Conservation (phyloP, 2,888 invertebrate species). For the Cephus sareptanus region DNA sequence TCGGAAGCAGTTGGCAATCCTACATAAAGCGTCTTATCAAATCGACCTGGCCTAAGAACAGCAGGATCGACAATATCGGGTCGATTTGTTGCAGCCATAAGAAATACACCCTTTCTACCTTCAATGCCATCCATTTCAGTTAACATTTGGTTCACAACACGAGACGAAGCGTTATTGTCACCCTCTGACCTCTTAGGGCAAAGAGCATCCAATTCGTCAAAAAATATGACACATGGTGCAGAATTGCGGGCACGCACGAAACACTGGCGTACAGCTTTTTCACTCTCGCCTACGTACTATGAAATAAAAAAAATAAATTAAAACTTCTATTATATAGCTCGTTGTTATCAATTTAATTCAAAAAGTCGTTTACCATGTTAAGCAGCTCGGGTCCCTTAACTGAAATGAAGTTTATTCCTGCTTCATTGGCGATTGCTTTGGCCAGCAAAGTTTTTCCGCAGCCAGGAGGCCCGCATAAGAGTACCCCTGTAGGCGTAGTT, state of each 20-base stretch:
- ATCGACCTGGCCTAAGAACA: conserved; percentile 87
- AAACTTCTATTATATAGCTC: background rate
- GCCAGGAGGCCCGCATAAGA: conserved; percentile 97
- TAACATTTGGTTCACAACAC: conserved; percentile 95
- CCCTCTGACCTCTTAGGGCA: conserved; percentile 89
- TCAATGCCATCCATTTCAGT: conserved; percentile 99
- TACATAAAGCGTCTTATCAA: conserved; percentile 91
- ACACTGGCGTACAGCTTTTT: conserved; percentile 94
- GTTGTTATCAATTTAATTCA: conserved; percentile 11
- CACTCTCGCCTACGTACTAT: conserved; percentile 98
- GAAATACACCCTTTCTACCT: conserved; percentile 89
- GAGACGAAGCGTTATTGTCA: conserved; percentile 78
- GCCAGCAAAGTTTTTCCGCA: conserved; percentile 96
- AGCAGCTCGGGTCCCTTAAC: conserved; percentile 98
- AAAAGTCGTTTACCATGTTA: conserved; percentile 81
- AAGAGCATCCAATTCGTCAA: conserved; percentile 97
- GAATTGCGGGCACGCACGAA: conserved; percentile 95
- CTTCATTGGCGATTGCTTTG: conserved; percentile 98
- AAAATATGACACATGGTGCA: conserved; percentile 97
- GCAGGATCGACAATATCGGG: conserved; percentile 98
- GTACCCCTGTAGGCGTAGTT: conserved; percentile 85
- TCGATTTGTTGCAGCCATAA: conserved; percentile 96
- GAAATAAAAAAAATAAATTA: conserved; percentile 37
- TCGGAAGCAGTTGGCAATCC: conserved; percentile 86
- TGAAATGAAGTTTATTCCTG: conserved; percentile 98